Conservation (phyloP, 2,797 vertebrate species). For the Rhynchonycteris naso region DNA sequence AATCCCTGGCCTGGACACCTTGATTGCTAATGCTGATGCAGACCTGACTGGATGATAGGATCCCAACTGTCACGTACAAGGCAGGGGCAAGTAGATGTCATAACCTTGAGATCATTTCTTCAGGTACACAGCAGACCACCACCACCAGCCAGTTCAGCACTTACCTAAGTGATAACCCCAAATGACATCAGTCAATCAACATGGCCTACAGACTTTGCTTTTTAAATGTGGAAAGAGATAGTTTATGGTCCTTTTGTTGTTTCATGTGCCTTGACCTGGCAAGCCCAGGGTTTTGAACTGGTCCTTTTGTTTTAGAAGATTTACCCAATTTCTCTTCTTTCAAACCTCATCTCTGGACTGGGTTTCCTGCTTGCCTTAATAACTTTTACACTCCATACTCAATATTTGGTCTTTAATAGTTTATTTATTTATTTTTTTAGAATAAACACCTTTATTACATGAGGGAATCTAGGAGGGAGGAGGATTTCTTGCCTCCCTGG, state of each 20-base stretch:
- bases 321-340: conserved; percentile 15
- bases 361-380: neutral
- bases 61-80: neutral
- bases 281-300: no score
- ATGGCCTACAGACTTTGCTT: neutral
- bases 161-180: neutral
- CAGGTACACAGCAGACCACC: neutral
- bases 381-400: neutral
- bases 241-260: neutral
- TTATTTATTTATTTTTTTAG: neutral
- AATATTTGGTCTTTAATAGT: neutral
- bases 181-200: neutral
- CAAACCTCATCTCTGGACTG: conserved; percentile 8
- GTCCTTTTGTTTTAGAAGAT: neutral
- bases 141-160: neutral
- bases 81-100: neutral
- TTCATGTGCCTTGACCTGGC: no score
- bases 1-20: neutral
- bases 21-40: neutral
- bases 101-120: neutral
- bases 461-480: no score
- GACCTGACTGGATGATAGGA: neutral
- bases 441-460: no score
- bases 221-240: neutral
- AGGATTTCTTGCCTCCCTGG: neutral